Conservation (phyloP, 2,888 invertebrate genomes). For the Strigamia crassipes region DNA sequence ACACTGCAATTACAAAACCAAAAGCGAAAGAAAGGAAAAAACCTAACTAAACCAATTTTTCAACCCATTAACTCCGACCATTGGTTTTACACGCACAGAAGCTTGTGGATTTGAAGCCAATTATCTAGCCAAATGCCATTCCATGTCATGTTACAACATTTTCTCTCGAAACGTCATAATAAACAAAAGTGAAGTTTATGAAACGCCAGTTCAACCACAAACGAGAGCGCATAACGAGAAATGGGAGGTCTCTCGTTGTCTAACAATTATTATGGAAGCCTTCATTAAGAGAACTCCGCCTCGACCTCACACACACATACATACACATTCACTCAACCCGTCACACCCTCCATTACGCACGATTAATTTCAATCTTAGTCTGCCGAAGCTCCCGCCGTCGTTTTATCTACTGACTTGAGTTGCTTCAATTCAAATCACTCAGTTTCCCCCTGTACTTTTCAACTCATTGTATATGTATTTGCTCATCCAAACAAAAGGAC, state of each 20-base stretch:
- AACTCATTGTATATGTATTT: not conserved
- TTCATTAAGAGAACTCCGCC: conserved; percentile 35
- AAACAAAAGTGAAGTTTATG: conserved; percentile 42
- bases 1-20: not conserved
- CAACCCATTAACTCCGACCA: conserved; percentile 20
- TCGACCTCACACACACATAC: not conserved
- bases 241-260: conserved; percentile 37
- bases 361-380: conserved; percentile 42
- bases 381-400: conserved; percentile 24
- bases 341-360: conserved; percentile 35
- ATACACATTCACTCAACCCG: conserved; percentile 1
- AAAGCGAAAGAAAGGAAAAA: not conserved
- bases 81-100: not conserved
- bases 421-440: conserved; percentile 4
- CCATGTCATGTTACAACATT: conserved; percentile 28
- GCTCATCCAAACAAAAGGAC: not conserved
- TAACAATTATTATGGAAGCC: conserved; percentile 35
- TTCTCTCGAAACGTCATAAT: conserved; percentile 17
- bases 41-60: not conserved
- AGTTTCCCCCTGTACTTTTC: not conserved
- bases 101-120: conserved; percentile 24
- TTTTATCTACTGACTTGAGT: conserved; percentile 32
- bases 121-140: conserved; percentile 20
- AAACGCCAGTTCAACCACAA: conserved; percentile 40
- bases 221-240: conserved; percentile 40